A percentile compares a stretch with the other conserved stretches of the same genome.
Evolutionary conservation across 2,888 invertebrate species (phyloP).

Genomic region (Oscheius myriophilus): DNA sequence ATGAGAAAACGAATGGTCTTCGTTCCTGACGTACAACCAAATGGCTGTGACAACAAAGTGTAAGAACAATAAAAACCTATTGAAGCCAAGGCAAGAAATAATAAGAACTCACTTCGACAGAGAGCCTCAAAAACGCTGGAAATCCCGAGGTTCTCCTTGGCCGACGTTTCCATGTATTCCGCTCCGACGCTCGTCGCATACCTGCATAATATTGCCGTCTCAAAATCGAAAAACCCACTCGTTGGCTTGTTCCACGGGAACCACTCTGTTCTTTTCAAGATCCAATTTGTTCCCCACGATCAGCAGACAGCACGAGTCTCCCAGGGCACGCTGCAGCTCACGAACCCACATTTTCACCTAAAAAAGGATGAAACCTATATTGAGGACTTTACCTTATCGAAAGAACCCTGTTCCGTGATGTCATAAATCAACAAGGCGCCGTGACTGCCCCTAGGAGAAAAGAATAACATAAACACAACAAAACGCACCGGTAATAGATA

Average conservation of each 20-base stretch:
- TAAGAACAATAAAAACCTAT: background rate
- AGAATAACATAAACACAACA: background rate
- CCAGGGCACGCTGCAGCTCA: conserved; percentile 93
- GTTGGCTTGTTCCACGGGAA: conserved; percentile 85
- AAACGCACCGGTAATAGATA: conserved; percentile 86
- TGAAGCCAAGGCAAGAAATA: background rate
- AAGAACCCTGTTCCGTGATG: conserved; percentile 94
- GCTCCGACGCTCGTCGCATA: conserved; percentile 74
- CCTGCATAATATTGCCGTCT: conserved; percentile 56
- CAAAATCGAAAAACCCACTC: conserved; percentile 76
- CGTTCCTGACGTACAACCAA: too few relatives aligned
- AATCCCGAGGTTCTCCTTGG: conserved; percentile 71
- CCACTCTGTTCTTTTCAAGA: conserved; percentile 88
- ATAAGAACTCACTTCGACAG: conserved; percentile 21
- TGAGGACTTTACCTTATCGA: conserved; percentile 75
- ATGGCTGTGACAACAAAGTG: too few relatives aligned
- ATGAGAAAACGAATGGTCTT: too few relatives aligned
- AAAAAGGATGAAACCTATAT: conserved; percentile 54
- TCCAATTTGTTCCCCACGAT: conserved; percentile 96
- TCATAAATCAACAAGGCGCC: conserved; percentile 97
- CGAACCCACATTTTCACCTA: conserved; percentile 98
- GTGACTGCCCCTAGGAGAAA: conserved; percentile 78
- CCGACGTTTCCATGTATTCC: conserved; percentile 73
- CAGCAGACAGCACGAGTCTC: conserved; percentile 74
- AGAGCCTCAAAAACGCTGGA: conserved; percentile 39